phyloP scores from a whole-genome alignment of 2,113 vertebrate species.

The Bombycilla garrulus region DNA sequence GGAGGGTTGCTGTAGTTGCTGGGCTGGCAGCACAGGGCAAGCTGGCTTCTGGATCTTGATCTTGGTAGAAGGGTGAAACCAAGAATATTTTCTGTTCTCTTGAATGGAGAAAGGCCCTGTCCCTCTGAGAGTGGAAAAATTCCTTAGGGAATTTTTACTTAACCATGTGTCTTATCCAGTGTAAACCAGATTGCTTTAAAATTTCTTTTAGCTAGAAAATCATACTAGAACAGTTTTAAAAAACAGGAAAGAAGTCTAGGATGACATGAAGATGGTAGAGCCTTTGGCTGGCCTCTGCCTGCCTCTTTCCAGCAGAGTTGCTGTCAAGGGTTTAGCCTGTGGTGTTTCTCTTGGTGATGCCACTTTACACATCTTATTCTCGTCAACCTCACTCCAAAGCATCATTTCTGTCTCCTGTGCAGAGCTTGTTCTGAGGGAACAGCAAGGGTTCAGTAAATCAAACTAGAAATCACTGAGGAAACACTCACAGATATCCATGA shows the following conservation, averaged over 20 bases:
- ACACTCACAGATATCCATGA: not conserved
- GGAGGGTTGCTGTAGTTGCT: not conserved
- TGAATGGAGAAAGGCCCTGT: not conserved
- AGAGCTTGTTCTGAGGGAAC: not conserved
- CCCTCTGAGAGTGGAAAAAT: not conserved
- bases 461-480: not conserved
- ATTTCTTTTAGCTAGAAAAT: not conserved
- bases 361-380: not conserved
- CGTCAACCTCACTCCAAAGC: not conserved
- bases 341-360: not conserved
- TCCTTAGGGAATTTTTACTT: not conserved
- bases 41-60: not conserved
- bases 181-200: not conserved
- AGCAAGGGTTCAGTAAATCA: not conserved
- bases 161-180: not conserved
- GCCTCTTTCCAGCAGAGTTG: not conserved
- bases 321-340: not conserved
- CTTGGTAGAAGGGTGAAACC: not conserved
- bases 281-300: not conserved
- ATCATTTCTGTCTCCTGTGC: not conserved
- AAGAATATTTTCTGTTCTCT: not conserved
- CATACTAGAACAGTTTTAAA: not conserved
- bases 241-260: not conserved
- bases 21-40: not conserved
- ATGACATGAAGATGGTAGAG: not conserved